phyloP scores from a whole-genome alignment of 2,888 invertebrate genomes.

The Leptinotarsa peninsularis region DNA sequence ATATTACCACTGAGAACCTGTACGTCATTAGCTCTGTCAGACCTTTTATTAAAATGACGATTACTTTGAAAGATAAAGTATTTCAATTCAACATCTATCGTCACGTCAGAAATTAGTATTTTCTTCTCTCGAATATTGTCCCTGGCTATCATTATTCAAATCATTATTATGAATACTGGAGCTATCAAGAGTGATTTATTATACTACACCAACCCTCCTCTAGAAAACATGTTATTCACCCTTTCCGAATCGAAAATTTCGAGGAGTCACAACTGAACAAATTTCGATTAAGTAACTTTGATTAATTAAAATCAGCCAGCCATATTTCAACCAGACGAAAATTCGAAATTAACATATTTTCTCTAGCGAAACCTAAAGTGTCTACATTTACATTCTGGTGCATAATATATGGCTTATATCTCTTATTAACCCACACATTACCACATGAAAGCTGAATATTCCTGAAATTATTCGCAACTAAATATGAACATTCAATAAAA shows the following conservation, averaged over 20 bases:
- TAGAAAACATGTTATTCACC: constrained; percentile 50
- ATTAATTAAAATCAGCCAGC: constrained; percentile 46
- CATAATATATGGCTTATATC: constrained; percentile 39
- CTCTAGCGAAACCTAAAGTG: constrained; percentile 36
- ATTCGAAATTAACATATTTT: constrained; percentile 46
- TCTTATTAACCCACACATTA: constrained; percentile 38
- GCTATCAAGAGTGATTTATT: constrained; percentile 47
- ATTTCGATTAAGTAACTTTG: constrained; percentile 50
- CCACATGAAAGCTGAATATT: constrained; percentile 35
- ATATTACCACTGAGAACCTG: neutral
- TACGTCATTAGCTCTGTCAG: neutral
- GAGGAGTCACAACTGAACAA: constrained; percentile 47
- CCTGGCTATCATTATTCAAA: constrained; percentile 40
- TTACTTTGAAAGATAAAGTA: neutral
- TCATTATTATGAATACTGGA: constrained; percentile 44
- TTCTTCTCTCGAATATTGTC: constrained; percentile 22
- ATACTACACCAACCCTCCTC: constrained; percentile 41
- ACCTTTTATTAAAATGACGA: neutral
- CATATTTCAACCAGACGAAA: constrained; percentile 32
- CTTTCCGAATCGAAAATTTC: constrained; percentile 46
- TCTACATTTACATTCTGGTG: constrained; percentile 43
- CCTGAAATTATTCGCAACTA: constrained; percentile 32
- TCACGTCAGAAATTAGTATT: constrained; percentile 18
- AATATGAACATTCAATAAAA: neutral
- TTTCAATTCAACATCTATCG: neutral